A percentile compares a stretch with the other conserved stretches of the same genome.
phyloP scores from a whole-genome alignment of 2,888 invertebrate genomes.

The Dorcus hopei region DNA sequence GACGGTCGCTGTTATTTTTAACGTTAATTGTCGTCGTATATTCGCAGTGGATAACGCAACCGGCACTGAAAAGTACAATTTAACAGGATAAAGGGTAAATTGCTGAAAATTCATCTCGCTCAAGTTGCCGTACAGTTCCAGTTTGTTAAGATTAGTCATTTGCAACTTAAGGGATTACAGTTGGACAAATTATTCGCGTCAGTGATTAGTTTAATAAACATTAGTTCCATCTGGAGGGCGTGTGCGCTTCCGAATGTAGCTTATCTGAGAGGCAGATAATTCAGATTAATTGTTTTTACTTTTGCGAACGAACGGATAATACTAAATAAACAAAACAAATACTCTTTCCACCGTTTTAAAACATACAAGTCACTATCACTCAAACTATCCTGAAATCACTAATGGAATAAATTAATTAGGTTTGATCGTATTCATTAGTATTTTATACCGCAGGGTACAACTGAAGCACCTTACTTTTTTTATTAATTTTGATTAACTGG shows the following conservation, averaged over 20 bases:
- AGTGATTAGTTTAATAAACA: slow-evolving; percentile 47
- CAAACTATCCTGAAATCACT: too few relatives aligned
- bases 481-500: too few relatives aligned
- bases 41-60: slow-evolving; percentile 26
- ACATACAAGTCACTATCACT: too few relatives aligned
- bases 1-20: not conserved
- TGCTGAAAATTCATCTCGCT: slow-evolving; percentile 45
- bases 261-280: slow-evolving; percentile 4
- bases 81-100: slow-evolving; percentile 37
- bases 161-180: slow-evolving; percentile 41
- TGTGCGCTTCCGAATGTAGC: slow-evolving; percentile 2
- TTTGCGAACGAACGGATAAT: slow-evolving; percentile 4
- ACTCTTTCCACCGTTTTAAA: too few relatives aligned
- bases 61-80: slow-evolving; percentile 23
- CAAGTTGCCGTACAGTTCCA: slow-evolving; percentile 34
- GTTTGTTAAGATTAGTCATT: slow-evolving; percentile 49
- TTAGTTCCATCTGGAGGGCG: slow-evolving; percentile 29
- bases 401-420: too few relatives aligned
- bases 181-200: slow-evolving; percentile 46
- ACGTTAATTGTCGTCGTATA: slow-evolving; percentile 24
- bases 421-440: too few relatives aligned
- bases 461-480: too few relatives aligned
- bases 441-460: too few relatives aligned
- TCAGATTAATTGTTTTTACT: slow-evolving; percentile 35
- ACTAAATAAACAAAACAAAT: too few relatives aligned